A percentile compares a stretch with the other conserved stretches of the same genome.
phyloP scores from a whole-genome alignment of 2,888 invertebrate species.

The Oxystoma pomonae region DNA sequence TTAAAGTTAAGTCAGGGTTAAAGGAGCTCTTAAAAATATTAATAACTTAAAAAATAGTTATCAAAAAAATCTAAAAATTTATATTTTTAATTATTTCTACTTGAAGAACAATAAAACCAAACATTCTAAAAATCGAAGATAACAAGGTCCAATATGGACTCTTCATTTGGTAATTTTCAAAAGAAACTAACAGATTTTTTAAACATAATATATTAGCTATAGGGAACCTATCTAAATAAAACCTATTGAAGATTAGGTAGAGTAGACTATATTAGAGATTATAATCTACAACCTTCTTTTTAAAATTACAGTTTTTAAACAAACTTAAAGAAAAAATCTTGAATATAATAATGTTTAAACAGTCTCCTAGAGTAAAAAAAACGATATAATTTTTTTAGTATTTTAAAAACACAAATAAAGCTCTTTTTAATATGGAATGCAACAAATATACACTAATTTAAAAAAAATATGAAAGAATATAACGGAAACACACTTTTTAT shows the following conservation, averaged over 20 bases:
- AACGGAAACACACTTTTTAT: slow-evolving; percentile 22
- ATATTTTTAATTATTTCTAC: too few relatives aligned
- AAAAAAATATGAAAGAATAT: slow-evolving; percentile 14
- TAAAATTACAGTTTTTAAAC: neutral
- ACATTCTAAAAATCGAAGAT: too few relatives aligned
- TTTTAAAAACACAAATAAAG: slow-evolving; percentile 12
- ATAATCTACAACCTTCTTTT: too few relatives aligned
- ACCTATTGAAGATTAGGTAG: neutral
- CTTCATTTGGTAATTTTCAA: too few relatives aligned
- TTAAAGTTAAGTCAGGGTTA: too few relatives aligned
- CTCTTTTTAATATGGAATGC: slow-evolving; percentile 21
- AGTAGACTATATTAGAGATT: too few relatives aligned
- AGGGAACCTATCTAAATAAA: neutral
- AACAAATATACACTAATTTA: slow-evolving; percentile 20
- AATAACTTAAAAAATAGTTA: too few relatives aligned
- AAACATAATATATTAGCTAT: neutral
- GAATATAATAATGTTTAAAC: slow-evolving; percentile 16
- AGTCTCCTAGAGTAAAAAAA: slow-evolving; percentile 16
- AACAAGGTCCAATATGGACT: too few relatives aligned
- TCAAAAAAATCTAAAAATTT: too few relatives aligned
- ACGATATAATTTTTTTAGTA: neutral
- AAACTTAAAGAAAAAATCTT: slow-evolving; percentile 2
- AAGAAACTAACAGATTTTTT: neutral
- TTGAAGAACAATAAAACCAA: too few relatives aligned
- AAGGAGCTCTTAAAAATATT: too few relatives aligned